A percentile compares a stretch with the other conserved stretches of the same genome.
phyloP scores from a whole-genome alignment of 2,888 invertebrate species.

The Agonopterix subpropinquella region DNA sequence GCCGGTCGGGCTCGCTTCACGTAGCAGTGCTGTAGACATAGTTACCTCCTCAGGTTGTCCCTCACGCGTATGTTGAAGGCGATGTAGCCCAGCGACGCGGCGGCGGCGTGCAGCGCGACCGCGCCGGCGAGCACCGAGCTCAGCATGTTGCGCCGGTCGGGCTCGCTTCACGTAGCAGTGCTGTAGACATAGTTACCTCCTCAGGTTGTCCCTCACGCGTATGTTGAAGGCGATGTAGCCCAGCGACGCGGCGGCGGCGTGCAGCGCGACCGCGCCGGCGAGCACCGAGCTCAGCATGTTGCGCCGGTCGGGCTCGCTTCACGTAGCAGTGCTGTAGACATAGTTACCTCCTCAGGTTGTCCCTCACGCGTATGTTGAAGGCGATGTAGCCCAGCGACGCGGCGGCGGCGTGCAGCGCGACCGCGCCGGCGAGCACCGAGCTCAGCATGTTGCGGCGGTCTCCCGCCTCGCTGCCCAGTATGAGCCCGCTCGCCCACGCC shows the following conservation, averaged over 20 bases:
- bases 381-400: conserved; percentile 91
- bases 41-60: too few species aligned
- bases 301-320: neutral
- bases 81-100: too few species aligned
- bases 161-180: neutral
- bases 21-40: too few species aligned
- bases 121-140: too few species aligned
- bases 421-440: conserved; percentile 84
- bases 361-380: conserved; percentile 88
- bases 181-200: conserved; percentile 42
- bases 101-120: too few species aligned
- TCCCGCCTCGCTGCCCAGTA: conserved; percentile 81
- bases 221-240: conserved; percentile 93
- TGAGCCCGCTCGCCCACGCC: conserved; percentile 83
- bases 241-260: conserved; percentile 88
- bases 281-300: conserved; percentile 56
- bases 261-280: conserved; percentile 84
- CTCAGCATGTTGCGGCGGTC: conserved; percentile 80
- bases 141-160: too few species aligned
- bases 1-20: too few species aligned
- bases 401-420: conserved; percentile 87
- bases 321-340: neutral
- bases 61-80: too few species aligned
- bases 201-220: conserved; percentile 85
- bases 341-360: conserved; percentile 77